phyloP scores from a whole-genome alignment of 2,888 invertebrate species.

The Trachelus troglodyta region DNA sequence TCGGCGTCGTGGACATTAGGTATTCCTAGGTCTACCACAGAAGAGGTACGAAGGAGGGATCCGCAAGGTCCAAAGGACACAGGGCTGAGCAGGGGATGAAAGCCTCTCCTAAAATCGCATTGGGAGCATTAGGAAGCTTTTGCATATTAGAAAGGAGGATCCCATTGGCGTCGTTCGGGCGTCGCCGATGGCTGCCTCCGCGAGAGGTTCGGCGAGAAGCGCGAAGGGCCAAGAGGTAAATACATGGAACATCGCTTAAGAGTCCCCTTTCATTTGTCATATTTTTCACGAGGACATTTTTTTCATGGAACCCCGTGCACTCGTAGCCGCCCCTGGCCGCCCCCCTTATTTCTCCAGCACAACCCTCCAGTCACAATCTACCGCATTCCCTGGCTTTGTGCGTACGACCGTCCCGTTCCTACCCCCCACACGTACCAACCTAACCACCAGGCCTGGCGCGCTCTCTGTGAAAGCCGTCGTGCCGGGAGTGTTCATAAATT shows the following conservation, averaged over 20 bases:
- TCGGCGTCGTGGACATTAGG: too few species aligned
- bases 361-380: background rate
- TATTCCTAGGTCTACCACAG: too few species aligned
- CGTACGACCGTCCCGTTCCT: background rate
- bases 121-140: background rate
- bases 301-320: background rate
- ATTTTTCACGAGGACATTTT: background rate
- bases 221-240: slow-evolving; percentile 1
- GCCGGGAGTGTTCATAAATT: slow-evolving; percentile 20
- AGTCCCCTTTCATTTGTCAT: slow-evolving; percentile 7
- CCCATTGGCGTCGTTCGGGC: background rate
- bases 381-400: slow-evolving; percentile 6
- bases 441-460: background rate
- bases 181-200: background rate
- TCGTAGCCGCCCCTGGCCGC: background rate
- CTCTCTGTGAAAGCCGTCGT: slow-evolving; percentile 4
- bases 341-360: background rate
- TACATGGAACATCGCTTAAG: slow-evolving; percentile 6
- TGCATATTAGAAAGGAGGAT: slow-evolving; percentile 1
- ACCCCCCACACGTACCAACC: slow-evolving; percentile 1
- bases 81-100: background rate
- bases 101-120: background rate
- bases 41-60: too few species aligned
- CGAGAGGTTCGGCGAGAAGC: background rate
- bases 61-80: too few species aligned